phyloP scores from a whole-genome alignment of 1,140 invertebrate genomes.

The Lordiphosa mommai region DNA sequence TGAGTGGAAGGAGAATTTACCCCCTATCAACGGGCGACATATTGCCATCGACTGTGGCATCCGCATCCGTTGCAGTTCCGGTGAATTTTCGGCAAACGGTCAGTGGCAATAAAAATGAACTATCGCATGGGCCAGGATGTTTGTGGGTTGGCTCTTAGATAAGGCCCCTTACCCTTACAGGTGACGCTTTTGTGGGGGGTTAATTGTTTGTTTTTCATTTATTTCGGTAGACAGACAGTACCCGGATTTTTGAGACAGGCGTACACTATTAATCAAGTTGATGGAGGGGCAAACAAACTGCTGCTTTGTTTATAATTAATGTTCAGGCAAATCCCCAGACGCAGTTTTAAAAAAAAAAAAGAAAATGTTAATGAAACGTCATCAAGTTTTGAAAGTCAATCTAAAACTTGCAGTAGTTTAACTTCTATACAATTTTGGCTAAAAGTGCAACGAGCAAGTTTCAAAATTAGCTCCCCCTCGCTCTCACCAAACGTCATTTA shows the following conservation, averaged over 20 bases:
- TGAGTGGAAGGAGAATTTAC: not conserved
- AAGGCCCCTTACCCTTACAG: conserved; percentile 42
- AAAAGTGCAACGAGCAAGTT: conserved; percentile 9
- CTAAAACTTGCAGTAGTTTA: conserved; percentile 11
- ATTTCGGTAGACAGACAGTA: conserved; percentile 33
- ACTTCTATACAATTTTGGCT: not conserved
- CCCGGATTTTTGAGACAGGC: conserved; percentile 41
- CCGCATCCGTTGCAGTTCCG: conserved; percentile 45
- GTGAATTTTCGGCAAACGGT: conserved; percentile 39
- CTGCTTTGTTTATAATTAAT: conserved; percentile 73
- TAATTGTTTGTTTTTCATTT: conserved; percentile 74
- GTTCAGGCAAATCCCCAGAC: conserved; percentile 65
- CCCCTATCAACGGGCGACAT: conserved; percentile 66
- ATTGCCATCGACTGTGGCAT: conserved; percentile 52
- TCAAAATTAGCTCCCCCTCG: conserved; percentile 1
- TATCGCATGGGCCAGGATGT: conserved; percentile 42
- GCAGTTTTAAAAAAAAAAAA: not conserved
- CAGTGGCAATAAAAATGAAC: conserved; percentile 63
- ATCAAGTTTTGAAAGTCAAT: conserved; percentile 62
- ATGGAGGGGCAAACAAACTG: conserved; percentile 34
- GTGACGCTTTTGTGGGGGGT: conserved; percentile 54
- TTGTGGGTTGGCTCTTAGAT: conserved; percentile 43
- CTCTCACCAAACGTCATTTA: conserved; percentile 46
- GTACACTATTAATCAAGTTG: conserved; percentile 74
- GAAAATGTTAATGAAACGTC: conserved; percentile 65